Evolutionary conservation across 1,140 invertebrate genomes (phyloP), one percentile per base, ranked within the genome.

Genomic region (Lordiphosa collinella): DNA sequence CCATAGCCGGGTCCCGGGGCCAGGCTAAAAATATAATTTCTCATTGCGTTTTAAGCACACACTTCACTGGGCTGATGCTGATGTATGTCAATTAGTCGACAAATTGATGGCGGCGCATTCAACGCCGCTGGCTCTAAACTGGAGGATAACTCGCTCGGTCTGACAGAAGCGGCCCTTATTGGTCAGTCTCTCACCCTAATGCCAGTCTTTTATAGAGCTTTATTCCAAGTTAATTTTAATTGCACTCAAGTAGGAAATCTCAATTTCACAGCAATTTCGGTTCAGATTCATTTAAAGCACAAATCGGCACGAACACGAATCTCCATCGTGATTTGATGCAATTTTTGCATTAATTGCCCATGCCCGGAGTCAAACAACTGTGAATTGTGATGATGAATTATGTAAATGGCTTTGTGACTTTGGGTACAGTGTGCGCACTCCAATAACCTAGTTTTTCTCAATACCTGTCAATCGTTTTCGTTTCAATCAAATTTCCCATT

Each of bases 41-140:
- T 67, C 61, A 76, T 76, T 68, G 75, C 65, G 48, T 55, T 58
- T 80, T 61, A 79, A 79, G 74, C 52, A 66, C 67, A 62, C 55
- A 35, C 68, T 72, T 54, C 54, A 65, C 37, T 67, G 53, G 36
- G 11, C 18, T 16, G 25, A 7, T 29, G 25, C 67, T 65, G 50
- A 80, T 80, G 71, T 84, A 76, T 80, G 78, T 71, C 76, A 80
- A 80, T 80, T 80, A 84, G 76, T 82, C 53, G 66, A 61, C 75
- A 79, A 80, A 79, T 79, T 74, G 75, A 82, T 53, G 80, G 75
- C 56, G 49, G 25, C 49, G 44, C 64, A 65, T 66, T 66, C 62
- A 62, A 65, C 62, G 62, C 64, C 52, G 61, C 35, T 50, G 52
- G 47, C 8, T 57, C 40, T 58, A 65, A 61, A 49, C 53, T 51